phyloP scores from a whole-genome alignment of 2,888 invertebrate species.

The Andrena praecox region DNA sequence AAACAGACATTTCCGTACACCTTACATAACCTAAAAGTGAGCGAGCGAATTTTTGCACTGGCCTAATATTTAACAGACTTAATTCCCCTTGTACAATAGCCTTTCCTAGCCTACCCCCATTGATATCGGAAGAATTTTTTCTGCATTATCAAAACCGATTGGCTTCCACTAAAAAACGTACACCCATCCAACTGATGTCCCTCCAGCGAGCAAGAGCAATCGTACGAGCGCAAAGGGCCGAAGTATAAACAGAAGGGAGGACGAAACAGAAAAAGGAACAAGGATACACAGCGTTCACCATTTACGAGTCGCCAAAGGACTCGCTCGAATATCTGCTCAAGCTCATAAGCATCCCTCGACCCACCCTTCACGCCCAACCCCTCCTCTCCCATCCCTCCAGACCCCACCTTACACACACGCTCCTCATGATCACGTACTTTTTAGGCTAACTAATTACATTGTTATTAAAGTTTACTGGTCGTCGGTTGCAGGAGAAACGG shows the following conservation, averaged over 20 bases:
- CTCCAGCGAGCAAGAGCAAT: neutral
- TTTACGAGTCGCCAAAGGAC: constrained; percentile 35
- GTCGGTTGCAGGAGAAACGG: constrained; percentile 34
- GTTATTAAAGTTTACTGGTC: constrained; percentile 57
- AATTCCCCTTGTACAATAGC: too few relatives aligned
- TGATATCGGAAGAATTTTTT: too few relatives aligned
- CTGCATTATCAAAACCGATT: too few relatives aligned
- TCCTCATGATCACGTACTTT: constrained; percentile 41
- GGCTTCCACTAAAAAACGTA: too few relatives aligned
- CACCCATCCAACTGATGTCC: neutral
- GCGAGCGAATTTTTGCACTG: too few relatives aligned
- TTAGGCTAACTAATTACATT: constrained; percentile 58
- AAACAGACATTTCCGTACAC: too few relatives aligned
- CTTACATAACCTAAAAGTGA: too few relatives aligned
- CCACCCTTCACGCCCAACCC: neutral
- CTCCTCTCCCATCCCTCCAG: neutral
- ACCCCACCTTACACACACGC: neutral
- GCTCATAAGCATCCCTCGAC: constrained; percentile 40
- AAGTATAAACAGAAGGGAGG: neutral
- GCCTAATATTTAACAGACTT: too few relatives aligned
- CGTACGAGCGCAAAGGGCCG: constrained; percentile 2
- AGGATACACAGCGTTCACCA: neutral
- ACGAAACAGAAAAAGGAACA: neutral
- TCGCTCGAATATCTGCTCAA: constrained; percentile 69
- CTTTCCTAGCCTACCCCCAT: too few relatives aligned